phyloP scores from a whole-genome alignment of 2,113 vertebrate species.

The Sula dactylatra region DNA sequence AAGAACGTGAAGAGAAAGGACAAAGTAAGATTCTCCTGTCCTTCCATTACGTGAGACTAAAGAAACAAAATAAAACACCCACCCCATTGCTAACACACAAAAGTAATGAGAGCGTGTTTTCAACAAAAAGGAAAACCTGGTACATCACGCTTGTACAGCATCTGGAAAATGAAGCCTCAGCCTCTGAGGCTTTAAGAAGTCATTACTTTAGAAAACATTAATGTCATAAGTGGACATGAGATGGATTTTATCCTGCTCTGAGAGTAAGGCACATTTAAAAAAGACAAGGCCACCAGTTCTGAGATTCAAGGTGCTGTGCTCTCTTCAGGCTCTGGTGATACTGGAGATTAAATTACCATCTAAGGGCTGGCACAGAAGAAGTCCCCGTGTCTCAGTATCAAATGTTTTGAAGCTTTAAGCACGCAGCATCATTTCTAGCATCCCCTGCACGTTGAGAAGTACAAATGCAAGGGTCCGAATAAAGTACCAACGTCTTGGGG shows the following conservation, averaged over 20 bases:
- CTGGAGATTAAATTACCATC: not conserved
- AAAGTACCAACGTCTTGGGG: not conserved
- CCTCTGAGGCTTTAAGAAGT: not conserved
- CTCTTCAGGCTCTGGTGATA: not conserved
- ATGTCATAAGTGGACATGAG: not conserved
- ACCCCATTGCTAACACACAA: not conserved
- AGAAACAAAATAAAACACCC: not conserved
- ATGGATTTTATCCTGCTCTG: not conserved
- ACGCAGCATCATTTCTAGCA: not conserved
- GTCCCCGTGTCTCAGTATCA: fast-evolving
- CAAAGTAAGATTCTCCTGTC: not conserved
- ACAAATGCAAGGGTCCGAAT: not conserved
- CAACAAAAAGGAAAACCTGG: not conserved
- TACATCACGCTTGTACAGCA: not conserved
- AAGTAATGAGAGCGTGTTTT: not conserved
- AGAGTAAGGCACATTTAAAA: not conserved
- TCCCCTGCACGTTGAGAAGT: not conserved
- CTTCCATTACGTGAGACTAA: not conserved
- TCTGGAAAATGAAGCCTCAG: not conserved
- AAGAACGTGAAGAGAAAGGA: not conserved
- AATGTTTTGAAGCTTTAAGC: not conserved
- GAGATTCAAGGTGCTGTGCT: not conserved
- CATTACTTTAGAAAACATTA: not conserved
- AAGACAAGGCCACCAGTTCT: not conserved
- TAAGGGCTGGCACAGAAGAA: not conserved